Percentiles rank a stretch among this genome's conserved stretches.
These are phyloP conservation scores for Microtus ochrogaster DNA, from an alignment of 2,113 vertebrate genomes.

Conservation along the genomic window DNA sequence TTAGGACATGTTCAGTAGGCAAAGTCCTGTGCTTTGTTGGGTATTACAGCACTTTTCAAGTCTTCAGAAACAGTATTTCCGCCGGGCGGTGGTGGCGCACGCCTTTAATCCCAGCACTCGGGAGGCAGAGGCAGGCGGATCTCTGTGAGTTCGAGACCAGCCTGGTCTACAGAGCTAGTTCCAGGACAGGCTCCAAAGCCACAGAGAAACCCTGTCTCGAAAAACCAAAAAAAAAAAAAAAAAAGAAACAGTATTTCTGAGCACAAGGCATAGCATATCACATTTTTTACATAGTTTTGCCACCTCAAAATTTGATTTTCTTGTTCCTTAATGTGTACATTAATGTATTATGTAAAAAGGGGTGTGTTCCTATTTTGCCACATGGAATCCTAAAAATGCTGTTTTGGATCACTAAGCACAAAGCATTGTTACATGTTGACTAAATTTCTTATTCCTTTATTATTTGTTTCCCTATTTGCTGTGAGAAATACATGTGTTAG, in stretches of 20 bases:
- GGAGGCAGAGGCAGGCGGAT: too few species aligned
- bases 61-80: neutral
- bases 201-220: too few species aligned
- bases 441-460: slow-evolving; percentile 9
- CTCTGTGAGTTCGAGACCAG: too few species aligned
- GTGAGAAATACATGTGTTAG: slow-evolving; percentile 37
- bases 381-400: neutral
- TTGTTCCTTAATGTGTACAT: slow-evolving; percentile 1
- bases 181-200: too few species aligned
- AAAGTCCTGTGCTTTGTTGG: neutral
- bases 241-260: slow-evolving; percentile 14
- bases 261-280: neutral
- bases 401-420: neutral
- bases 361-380: neutral
- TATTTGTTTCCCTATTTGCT: neutral
- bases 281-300: slow-evolving; percentile 27
- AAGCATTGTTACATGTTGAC: neutral
- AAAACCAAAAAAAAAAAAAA: too few species aligned
- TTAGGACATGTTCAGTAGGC: neutral
- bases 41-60: neutral
- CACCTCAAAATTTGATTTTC: neutral
- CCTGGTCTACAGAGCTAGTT: too few species aligned
- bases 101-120: too few species aligned
- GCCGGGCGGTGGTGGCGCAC: too few species aligned
- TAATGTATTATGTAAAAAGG: neutral